Base-by-base conservation (phyloP, 2,797 vertebrate genomes). In the Xerus rutilus region DNA sequence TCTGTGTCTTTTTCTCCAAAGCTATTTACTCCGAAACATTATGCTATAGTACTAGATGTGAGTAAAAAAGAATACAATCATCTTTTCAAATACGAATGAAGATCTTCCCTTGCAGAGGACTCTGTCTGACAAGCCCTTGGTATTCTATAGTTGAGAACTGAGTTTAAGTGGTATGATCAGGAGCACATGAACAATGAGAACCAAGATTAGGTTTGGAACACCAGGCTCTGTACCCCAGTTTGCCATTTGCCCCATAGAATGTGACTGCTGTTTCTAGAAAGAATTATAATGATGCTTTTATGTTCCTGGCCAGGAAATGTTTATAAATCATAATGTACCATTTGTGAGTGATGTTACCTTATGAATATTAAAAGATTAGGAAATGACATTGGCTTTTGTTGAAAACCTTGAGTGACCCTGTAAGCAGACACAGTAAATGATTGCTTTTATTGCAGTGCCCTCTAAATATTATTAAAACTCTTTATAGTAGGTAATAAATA, bases 401-500 rank as follows among this genome's bases (percentile, higher is more conserved):
- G 52, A 93, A 54, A 89, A 95, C 97, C 93, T 94, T 92, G 86
- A 97, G 65, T 97, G 79, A 97, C 39, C 54, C 85, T 83, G 28
- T 97, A 93, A 96, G 77, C 77, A 95, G 28, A 97, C 11, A 45
- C 67, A 83, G 92, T 83, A 89, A 93, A 95, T 95, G 39, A 95
- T 98, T 96, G 84, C 79, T 86, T 92, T 91, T 88, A 98, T 89
- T 76, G 43, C 17, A 57, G 54, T 96, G 32, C 89, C 69, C 98
- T 97, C 96, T 96, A 95, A 97, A 97, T 95, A 97, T 82, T 86
- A 96, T 86, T 98, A 78, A 97, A 98, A 97, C 64, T 39, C 64
- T 88, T 96, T 96, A 82, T n/a, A 91, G 97, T 97, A 96, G 93
- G 89, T 45, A 90, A 81, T 95, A 28, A 94, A 86, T 95, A 96